phyloP scores from a whole-genome alignment of 2,888 invertebrate genomes.

The Drosophila greeni region DNA sequence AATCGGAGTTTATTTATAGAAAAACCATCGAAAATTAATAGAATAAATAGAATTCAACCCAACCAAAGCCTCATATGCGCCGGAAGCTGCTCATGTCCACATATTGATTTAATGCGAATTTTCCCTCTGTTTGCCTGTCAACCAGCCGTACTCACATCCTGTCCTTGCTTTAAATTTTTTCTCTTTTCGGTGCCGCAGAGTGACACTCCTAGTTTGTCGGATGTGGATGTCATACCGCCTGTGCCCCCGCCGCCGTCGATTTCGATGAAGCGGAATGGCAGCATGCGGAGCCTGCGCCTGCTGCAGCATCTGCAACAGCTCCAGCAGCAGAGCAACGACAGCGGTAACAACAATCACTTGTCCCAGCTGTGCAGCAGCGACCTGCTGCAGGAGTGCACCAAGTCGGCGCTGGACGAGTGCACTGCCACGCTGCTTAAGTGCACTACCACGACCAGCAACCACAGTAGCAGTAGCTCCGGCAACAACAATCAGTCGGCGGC shows the following conservation, averaged over 20 bases:
- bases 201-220: conserved; percentile 76
- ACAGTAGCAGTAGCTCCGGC: conserved; percentile 44
- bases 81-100: conserved; percentile 51
- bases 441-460: conserved; percentile 60
- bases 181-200: conserved; percentile 58
- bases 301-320: conserved; percentile 66
- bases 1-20: neutral
- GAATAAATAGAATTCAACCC: neutral
- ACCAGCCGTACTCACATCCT: conserved; percentile 36
- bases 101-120: conserved; percentile 57
- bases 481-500: conserved; percentile 34
- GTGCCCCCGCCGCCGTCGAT: conserved; percentile 77
- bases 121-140: conserved; percentile 18
- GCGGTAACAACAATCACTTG: conserved; percentile 49
- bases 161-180: neutral
- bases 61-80: conserved; percentile 15
- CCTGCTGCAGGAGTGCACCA: conserved; percentile 70
- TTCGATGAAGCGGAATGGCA: conserved; percentile 74
- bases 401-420: conserved; percentile 76
- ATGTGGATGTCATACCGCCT: conserved; percentile 78
- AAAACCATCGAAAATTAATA: neutral
- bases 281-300: conserved; percentile 72
- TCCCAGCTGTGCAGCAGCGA: conserved; percentile 72
- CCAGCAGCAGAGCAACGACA: conserved; percentile 41
- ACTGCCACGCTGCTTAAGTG: conserved; percentile 77